A percentile compares a stretch with the other conserved stretches of the same genome.
Evolutionary conservation across 2,888 invertebrate genomes (phyloP).

Genomic region (Pogonocherus hispidulus): DNA sequence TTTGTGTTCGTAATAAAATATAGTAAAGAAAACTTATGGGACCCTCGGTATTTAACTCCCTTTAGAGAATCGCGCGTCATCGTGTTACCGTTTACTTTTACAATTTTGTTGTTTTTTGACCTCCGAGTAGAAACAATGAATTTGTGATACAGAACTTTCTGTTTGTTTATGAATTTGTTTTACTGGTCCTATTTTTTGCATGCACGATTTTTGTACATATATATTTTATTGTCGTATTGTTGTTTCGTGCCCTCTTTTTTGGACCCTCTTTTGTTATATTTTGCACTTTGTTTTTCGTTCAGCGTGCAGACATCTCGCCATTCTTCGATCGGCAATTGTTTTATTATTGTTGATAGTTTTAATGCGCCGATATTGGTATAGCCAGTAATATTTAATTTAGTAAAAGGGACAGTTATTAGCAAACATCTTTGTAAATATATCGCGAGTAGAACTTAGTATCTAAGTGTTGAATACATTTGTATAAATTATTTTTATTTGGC

Average conservation of each 20-base stretch:
- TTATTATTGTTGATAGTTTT: constrained; percentile 39
- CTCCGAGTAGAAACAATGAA: background rate
- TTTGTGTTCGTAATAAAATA: too few species aligned
- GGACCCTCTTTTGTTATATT: constrained; percentile 50
- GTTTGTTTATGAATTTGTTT: constrained; percentile 62
- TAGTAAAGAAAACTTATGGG: too few species aligned
- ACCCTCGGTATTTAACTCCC: background rate
- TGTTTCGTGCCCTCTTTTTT: constrained; percentile 52
- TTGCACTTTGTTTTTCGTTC: constrained; percentile 43
- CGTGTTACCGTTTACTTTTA: background rate
- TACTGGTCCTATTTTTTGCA: constrained; percentile 58
- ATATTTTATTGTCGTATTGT: constrained; percentile 51
- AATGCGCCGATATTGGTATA: constrained; percentile 40
- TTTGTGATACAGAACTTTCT: constrained; percentile 19
- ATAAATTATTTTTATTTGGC: constrained; percentile 61
- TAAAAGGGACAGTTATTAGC: constrained; percentile 22
- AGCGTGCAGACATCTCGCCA: constrained; percentile 53
- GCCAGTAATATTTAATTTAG: constrained; percentile 41
- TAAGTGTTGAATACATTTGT: constrained; percentile 60
- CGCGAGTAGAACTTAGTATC: constrained; percentile 55
- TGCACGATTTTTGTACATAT: constrained; percentile 50
- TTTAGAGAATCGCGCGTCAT: background rate
- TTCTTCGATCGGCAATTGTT: constrained; percentile 36
- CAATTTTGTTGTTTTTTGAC: constrained; percentile 23
- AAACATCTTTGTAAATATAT: constrained; percentile 68